phyloP scores from a whole-genome alignment of 2,797 vertebrate species.

The Valencia hispanica region DNA sequence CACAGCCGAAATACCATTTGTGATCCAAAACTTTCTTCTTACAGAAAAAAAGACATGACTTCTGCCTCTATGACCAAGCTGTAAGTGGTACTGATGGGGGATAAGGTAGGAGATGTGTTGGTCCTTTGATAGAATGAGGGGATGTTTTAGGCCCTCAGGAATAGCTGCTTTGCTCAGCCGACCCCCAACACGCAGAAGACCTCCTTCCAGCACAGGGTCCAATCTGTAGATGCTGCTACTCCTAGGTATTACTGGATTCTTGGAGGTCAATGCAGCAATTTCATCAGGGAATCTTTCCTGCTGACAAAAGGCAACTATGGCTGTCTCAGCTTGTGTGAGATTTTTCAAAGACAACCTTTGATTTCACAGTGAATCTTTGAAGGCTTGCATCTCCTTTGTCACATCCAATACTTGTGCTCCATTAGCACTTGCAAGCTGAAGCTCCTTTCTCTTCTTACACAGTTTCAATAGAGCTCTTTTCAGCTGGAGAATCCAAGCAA shows the following conservation, averaged over 20 bases:
- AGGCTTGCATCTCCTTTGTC: neutral
- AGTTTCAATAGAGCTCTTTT: too few species aligned
- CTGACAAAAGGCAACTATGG: too few species aligned
- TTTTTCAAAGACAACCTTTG: too few species aligned
- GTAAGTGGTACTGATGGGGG: neutral
- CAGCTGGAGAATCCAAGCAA: too few species aligned
- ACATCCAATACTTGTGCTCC: neutral
- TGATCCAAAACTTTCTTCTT: constrained; percentile 3
- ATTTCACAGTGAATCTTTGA: neutral
- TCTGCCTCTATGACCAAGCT: constrained; percentile 2
- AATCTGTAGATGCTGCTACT: neutral
- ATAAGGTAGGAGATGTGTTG: constrained; percentile 4
- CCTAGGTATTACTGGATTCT: neutral
- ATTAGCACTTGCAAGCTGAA: too few species aligned
- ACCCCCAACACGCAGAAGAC: constrained; percentile 2
- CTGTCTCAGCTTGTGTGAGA: neutral
- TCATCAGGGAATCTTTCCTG: constrained; percentile 6
- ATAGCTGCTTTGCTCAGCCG: constrained; percentile 13
- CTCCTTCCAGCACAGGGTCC: neutral
- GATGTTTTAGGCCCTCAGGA: constrained; percentile 1
- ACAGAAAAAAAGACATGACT: neutral
- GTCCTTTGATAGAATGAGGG: neutral
- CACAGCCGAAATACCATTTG: neutral
- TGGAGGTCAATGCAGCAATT: neutral
- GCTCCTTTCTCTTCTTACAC: neutral